Conservation (phyloP, 2,113 vertebrate genomes). For the Orientallactaga bullata region DNA sequence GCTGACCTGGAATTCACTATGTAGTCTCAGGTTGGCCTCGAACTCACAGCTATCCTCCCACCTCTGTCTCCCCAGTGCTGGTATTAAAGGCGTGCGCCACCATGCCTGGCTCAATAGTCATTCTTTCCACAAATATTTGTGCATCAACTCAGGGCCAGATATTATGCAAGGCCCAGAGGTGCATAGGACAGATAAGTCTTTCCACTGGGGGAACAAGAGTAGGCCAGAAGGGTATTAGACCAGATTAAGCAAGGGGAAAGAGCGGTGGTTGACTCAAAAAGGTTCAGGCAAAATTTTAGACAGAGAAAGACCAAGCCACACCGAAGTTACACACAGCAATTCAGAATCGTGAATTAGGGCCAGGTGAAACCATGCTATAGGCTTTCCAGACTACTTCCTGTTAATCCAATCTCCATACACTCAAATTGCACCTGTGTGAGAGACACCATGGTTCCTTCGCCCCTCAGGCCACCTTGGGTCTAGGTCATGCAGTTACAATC, state of each 20-base stretch:
- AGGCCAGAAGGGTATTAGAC: not conserved
- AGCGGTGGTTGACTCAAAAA: not conserved
- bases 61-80: no score
- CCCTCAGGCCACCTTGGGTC: not conserved
- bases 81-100: no score
- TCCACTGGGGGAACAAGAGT: not conserved
- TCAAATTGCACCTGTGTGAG: not conserved
- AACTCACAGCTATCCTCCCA: no score
- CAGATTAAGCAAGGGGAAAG: no score
- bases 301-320: not conserved
- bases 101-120: not conserved
- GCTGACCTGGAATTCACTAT: no score
- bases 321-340: not conserved
- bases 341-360: not conserved
- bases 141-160: not conserved
- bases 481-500: not conserved
- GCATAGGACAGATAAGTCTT: not conserved
- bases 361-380: no score
- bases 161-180: not conserved
- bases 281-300: not conserved
- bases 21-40: no score
- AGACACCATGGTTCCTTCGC: not conserved
- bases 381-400: not conserved
- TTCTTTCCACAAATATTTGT: conserved; percentile 33
- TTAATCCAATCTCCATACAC: not conserved